Conservation (phyloP, 2,888 invertebrate species). For the Polydrusus pterygomalis region DNA sequence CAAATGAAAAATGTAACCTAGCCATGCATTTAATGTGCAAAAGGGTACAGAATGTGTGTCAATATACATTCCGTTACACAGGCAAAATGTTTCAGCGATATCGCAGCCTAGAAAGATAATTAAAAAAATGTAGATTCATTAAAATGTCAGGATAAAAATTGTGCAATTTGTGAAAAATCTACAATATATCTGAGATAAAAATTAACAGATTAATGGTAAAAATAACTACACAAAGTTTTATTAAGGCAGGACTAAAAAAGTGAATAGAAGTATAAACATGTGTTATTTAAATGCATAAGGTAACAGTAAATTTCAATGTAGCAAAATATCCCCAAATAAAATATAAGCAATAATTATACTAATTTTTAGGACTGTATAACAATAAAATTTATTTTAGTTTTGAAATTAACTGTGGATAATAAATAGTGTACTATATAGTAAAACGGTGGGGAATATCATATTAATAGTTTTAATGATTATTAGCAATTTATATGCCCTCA, state of each 20-base stretch:
- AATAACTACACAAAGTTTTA: slow-evolving; percentile 46
- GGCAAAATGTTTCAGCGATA: slow-evolving; percentile 62
- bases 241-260: slow-evolving; percentile 43
- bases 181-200: slow-evolving; percentile 46
- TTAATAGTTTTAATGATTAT: no score
- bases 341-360: slow-evolving; percentile 14
- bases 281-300: slow-evolving; percentile 59
- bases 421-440: no score
- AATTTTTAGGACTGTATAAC: neutral
- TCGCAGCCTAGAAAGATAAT: slow-evolving; percentile 61
- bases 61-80: slow-evolving; percentile 69
- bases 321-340: slow-evolving; percentile 52
- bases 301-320: slow-evolving; percentile 58
- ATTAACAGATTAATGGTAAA: slow-evolving; percentile 47
- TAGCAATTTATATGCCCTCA: no score
- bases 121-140: slow-evolving; percentile 27
- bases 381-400: neutral
- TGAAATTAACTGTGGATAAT: neutral
- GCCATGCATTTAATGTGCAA: slow-evolving; percentile 71
- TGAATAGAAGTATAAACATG: slow-evolving; percentile 55
- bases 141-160: slow-evolving; percentile 44
- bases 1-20: slow-evolving; percentile 61
- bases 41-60: slow-evolving; percentile 71
- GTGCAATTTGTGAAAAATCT: slow-evolving; percentile 52
- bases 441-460: no score